Evolutionary conservation across 2,113 vertebrate species (phyloP).

Genomic region (Platanista minor): DNA sequence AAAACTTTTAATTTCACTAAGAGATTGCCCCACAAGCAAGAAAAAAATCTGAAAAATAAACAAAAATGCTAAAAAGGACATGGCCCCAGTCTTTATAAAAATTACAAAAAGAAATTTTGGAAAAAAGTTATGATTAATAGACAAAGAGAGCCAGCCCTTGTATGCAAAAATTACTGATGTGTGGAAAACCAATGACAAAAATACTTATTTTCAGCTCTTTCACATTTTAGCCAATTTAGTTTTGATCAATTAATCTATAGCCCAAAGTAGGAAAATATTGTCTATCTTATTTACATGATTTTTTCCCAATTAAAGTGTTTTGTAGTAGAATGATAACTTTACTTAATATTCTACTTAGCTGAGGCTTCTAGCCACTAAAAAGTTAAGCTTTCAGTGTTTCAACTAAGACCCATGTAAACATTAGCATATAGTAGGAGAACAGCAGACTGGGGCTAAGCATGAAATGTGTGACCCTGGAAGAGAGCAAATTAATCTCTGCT

Average conservation of each 20-base stretch:
- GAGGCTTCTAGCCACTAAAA: neutral
- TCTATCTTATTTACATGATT: neutral
- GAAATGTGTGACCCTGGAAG: neutral
- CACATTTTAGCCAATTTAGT: neutral
- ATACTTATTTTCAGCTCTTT: neutral
- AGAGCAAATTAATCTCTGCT: neutral
- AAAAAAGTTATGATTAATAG: neutral
- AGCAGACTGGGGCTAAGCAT: neutral
- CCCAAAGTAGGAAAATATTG: neutral
- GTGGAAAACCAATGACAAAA: neutral
- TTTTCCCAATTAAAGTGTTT: neutral
- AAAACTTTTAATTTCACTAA: constrained; percentile 18
- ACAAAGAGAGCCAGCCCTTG: neutral
- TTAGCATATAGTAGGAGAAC: neutral
- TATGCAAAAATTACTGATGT: neutral
- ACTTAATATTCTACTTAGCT: neutral
- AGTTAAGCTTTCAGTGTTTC: neutral
- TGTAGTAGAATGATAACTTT: neutral
- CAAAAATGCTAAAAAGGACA: neutral
- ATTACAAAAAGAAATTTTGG: neutral
- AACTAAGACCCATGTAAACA: neutral
- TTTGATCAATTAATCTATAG: neutral
- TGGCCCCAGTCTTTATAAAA: neutral
- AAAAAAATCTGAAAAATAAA: neutral
- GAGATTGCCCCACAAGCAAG: neutral